Conservation (phyloP, 2,113 vertebrate genomes). For the Holacanthus passer region DNA sequence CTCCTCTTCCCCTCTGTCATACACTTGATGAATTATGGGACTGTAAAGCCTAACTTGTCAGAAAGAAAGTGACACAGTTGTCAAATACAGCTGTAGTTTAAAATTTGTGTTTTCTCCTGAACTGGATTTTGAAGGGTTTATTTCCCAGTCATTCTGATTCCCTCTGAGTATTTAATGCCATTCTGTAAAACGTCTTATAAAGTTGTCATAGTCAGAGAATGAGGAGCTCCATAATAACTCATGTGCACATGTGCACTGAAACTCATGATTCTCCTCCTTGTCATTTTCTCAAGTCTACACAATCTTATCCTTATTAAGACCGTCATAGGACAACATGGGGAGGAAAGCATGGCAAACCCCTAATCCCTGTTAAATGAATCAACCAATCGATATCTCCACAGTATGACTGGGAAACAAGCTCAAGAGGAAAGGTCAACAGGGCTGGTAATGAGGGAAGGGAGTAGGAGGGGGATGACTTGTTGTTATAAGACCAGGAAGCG, state of each 20-base stretch:
- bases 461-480: constrained; percentile 59
- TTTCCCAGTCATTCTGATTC: neutral
- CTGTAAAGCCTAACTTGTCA: constrained; percentile 18
- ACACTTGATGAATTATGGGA: constrained; percentile 48
- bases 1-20: constrained; percentile 1
- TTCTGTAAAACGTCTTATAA: constrained; percentile 1
- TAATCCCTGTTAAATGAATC: constrained; percentile 76
- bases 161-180: constrained; percentile 11
- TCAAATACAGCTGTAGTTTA: constrained; percentile 3
- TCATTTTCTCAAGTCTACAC: constrained; percentile 20
- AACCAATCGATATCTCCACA: constrained; percentile 72
- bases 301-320: constrained; percentile 27
- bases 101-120: constrained; percentile 6
- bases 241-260: neutral
- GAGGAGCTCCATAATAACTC: neutral
- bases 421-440: constrained; percentile 73
- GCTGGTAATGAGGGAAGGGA: constrained; percentile 71
- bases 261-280: neutral
- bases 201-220: neutral
- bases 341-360: constrained; percentile 41
- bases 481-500: constrained; percentile 65
- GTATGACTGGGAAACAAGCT: constrained; percentile 69
- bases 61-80: constrained; percentile 33
- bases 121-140: neutral
- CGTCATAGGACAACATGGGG: constrained; percentile 29